Conservation (phyloP, 2,888 invertebrate genomes). For the Germaria angustata region DNA sequence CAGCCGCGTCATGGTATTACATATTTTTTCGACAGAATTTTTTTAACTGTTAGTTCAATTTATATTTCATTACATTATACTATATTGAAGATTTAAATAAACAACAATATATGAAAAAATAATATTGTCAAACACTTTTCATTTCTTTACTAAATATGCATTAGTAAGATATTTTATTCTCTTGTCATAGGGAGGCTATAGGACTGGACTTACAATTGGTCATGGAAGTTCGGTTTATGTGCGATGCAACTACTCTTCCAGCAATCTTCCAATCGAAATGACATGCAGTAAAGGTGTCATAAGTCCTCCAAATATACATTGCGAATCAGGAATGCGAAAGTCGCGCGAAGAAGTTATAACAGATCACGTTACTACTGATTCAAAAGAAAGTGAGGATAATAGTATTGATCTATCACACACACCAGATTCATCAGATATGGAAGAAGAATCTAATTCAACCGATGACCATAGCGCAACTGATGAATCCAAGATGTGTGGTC, state of each 20-base stretch:
- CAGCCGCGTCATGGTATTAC: too few relatives aligned
- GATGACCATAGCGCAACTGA: conserved; percentile 71
- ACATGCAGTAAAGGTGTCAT: conserved; percentile 77
- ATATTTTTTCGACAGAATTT: too few relatives aligned
- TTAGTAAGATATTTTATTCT: too few relatives aligned
- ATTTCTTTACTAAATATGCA: too few relatives aligned
- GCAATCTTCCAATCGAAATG: conserved; percentile 81
- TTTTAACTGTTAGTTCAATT: too few relatives aligned
- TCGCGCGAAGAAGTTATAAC: conserved; percentile 76
- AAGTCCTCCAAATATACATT: conserved; percentile 77
- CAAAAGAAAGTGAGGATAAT: conserved; percentile 67
- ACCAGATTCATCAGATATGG: conserved; percentile 71
- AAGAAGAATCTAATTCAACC: conserved; percentile 72
- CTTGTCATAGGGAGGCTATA: conserved; percentile 84
- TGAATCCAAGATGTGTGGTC: conserved; percentile 76
- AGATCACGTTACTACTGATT: conserved; percentile 67
- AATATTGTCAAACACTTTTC: too few relatives aligned
- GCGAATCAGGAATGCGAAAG: conserved; percentile 76
- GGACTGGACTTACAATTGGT: conserved; percentile 89
- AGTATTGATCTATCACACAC: conserved; percentile 58
- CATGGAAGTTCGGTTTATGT: conserved; percentile 89
- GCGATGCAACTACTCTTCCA: conserved; percentile 83
- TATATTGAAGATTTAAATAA: too few relatives aligned
- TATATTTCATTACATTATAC: too few relatives aligned
- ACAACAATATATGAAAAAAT: too few relatives aligned